Evolutionary conservation across 2,113 vertebrate genomes (phyloP), one percentile per base, ranked within the genome.

Genomic region (Potamarius usumacintae): DNA sequence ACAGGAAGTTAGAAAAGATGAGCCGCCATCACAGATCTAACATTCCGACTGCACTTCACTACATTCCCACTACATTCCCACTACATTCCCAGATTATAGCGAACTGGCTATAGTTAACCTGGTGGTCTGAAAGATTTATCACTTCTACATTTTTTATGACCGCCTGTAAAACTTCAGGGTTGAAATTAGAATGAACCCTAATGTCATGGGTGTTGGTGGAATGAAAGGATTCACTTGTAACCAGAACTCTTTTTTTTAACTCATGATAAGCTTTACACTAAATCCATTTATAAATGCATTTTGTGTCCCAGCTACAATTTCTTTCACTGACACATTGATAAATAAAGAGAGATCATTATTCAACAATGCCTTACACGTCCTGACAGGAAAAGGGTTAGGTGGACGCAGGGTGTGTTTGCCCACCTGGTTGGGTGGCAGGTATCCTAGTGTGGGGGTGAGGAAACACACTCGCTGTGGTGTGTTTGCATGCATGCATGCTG

Each of bases 401-500:
- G 87, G 65, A 76, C 52, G 53, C 9, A 11, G 67, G 15, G 67
- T 88, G 86, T 89, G 86, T 89, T 87, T 88, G 74, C 50, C 74
- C 30, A 77, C 69, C 88, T 86, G 53, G 63, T 60, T 58, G 83
- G 89, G 71, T 67, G 67, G 30, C 86, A 67, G 88, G 86, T 86
- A 30, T 89, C 91, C 91, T 2, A 72, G 89, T 48, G 50, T 65
- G 53, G 17, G 79, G 12, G 89, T 82, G 88, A 89, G 85, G 90
- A 89, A 60, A 84, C 85, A 77, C 85, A 90, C 91, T 91, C 89
- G 88, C 42, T 77, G 84, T 30, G 57, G 25, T 62, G 60, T 89
- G 90, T 92, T 90, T 92, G 90, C 89, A 89, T 90, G 92, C 84
- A 86, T 91, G 88, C 89, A 58, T 84, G 77, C 79, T 69, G 88